phyloP scores from a whole-genome alignment of 2,888 invertebrate genomes.

The Pteria penguin region DNA sequence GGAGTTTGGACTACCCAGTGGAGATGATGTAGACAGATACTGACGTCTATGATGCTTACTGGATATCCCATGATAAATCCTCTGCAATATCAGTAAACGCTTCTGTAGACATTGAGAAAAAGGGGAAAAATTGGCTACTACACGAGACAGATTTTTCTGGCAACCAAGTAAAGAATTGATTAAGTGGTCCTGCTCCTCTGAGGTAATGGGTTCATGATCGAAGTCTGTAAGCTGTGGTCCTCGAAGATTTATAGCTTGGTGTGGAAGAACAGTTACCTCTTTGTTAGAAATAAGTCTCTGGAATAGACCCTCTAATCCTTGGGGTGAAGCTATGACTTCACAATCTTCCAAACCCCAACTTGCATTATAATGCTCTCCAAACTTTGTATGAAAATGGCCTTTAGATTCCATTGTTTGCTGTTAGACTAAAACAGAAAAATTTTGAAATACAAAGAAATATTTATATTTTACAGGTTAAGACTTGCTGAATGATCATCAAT shows the following conservation, averaged over 20 bases:
- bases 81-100: constrained; percentile 83
- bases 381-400: constrained; percentile 78
- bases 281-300: constrained; percentile 82
- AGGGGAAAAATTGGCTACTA: constrained; percentile 83
- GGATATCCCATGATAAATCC: constrained; percentile 83
- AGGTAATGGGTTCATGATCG: constrained; percentile 81
- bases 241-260: constrained; percentile 75
- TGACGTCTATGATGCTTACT: constrained; percentile 81
- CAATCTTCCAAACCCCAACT: constrained; percentile 84
- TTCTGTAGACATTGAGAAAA: constrained; percentile 83
- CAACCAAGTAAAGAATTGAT: constrained; percentile 82
- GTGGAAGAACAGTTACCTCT: constrained; percentile 72
- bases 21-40: constrained; percentile 7
- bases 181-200: constrained; percentile 82
- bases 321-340: constrained; percentile 82
- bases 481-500: too few species aligned
- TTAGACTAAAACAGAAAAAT: too few species aligned
- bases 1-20: constrained; percentile 16
- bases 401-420: not conserved
- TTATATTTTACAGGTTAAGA: too few species aligned
- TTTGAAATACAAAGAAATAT: too few species aligned
- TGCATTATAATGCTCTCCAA: constrained; percentile 83
- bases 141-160: constrained; percentile 83
- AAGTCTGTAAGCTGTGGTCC: constrained; percentile 82
- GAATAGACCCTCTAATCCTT: constrained; percentile 82